Conservation (phyloP, 2,888 invertebrate species). For the Trichacis sp. region DNA sequence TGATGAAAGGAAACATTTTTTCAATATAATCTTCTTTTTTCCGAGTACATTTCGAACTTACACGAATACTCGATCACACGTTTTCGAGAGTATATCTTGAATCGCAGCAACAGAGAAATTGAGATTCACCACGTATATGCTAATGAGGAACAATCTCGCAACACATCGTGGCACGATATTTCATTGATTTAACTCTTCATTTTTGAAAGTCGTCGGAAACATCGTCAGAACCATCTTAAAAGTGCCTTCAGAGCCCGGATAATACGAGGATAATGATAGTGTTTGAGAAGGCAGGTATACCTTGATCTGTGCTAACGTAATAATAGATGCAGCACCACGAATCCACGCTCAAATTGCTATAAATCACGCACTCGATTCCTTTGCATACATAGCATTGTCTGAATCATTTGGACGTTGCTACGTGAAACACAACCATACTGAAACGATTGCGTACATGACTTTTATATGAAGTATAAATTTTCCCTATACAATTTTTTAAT, state of each 20-base stretch:
- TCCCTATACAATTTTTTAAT: too few species aligned
- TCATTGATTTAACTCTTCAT: not conserved
- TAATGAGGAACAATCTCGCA: not conserved
- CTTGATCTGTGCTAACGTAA: conserved; percentile 49
- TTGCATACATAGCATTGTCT: conserved; percentile 17
- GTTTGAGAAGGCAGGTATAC: conserved; percentile 40
- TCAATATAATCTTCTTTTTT: too few species aligned
- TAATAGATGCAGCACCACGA: conserved; percentile 47
- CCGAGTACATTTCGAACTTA: too few species aligned
- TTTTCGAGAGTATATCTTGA: too few species aligned
- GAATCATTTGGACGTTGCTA: conserved; percentile 9
- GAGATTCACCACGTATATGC: not conserved
- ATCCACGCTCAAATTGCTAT: conserved; percentile 43
- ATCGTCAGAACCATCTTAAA: conserved; percentile 11
- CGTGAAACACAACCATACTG: too few species aligned
- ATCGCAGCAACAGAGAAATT: not conserved
- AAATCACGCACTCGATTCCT: conserved; percentile 42
- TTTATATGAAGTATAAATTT: too few species aligned
- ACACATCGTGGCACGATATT: not conserved
- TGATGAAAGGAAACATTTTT: too few species aligned
- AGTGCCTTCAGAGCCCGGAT: conserved; percentile 9
- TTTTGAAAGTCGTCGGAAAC: not conserved
- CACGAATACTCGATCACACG: too few species aligned
- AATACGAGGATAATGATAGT: conserved; percentile 46
- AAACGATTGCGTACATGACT: too few species aligned